phyloP scores from a whole-genome alignment of 2,113 vertebrate species.

The Bufo bufo region DNA sequence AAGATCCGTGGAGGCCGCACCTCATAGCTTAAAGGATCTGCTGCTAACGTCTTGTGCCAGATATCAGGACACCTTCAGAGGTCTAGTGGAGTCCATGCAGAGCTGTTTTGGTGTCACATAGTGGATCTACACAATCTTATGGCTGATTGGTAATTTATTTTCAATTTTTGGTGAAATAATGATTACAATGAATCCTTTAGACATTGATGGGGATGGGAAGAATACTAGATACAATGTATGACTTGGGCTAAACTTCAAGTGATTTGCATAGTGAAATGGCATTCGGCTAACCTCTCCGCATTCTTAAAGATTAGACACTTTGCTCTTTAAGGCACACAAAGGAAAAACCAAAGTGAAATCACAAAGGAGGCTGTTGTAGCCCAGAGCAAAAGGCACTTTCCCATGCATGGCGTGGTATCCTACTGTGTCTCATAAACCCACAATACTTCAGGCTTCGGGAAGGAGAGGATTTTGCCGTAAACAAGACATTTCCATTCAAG shows the following conservation, averaged over 20 bases:
- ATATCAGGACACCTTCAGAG: neutral
- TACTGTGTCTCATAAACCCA: constrained; percentile 77
- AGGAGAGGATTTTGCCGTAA: constrained; percentile 69
- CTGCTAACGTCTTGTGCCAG: neutral
- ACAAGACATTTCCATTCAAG: constrained; percentile 64
- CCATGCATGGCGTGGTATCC: constrained; percentile 72
- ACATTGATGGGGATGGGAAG: neutral
- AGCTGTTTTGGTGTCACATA: neutral
- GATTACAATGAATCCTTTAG: neutral
- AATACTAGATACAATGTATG: neutral
- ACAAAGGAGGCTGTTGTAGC: constrained; percentile 71
- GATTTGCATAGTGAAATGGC: constrained; percentile 49
- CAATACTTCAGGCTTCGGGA: constrained; percentile 66
- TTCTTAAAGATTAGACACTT: constrained; percentile 75
- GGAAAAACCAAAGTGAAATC: constrained; percentile 68
- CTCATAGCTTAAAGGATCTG: neutral
- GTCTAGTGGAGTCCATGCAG: neutral
- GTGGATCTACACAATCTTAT: neutral
- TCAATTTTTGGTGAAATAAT: neutral
- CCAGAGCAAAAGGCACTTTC: constrained; percentile 75
- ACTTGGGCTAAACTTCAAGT: neutral
- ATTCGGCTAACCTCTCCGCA: constrained; percentile 71
- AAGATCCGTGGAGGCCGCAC: neutral
- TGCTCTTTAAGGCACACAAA: constrained; percentile 74
- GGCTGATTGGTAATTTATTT: neutral